Conservation (phyloP, 2,797 vertebrate genomes). For the Crypturellus tataupa region DNA sequence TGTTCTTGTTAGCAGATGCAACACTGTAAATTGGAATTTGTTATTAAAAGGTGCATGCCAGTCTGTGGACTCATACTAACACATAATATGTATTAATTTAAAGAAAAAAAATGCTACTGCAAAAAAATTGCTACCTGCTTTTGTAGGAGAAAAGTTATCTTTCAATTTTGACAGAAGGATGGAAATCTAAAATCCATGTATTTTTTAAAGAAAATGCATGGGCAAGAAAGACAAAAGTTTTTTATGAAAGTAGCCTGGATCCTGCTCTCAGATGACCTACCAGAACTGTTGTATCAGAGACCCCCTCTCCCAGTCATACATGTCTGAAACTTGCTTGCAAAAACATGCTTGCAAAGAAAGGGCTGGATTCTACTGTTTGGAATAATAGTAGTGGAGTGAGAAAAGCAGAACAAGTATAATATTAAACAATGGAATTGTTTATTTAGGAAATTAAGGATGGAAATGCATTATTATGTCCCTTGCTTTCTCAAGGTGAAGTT, state of each 20-base stretch:
- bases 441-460: background rate
- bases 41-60: background rate
- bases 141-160: background rate
- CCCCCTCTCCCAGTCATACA: background rate
- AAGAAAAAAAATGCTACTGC: background rate
- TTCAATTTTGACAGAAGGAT: background rate
- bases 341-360: background rate
- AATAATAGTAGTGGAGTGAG: background rate
- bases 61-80: background rate
- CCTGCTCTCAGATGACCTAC: background rate
- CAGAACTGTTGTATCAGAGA: background rate
- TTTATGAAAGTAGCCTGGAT: background rate
- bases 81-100: background rate
- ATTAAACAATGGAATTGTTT: background rate
- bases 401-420: background rate
- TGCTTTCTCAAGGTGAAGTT: background rate
- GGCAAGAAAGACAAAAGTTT: background rate
- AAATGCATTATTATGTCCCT: background rate
- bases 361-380: background rate
- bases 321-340: background rate
- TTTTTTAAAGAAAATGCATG: background rate
- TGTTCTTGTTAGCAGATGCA: background rate
- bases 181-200: background rate
- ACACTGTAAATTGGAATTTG: background rate
- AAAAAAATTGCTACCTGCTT: background rate